These are phyloP conservation scores for Champsocephalus gunnari DNA, from an alignment of 2,797 vertebrate species.

Conservation along the genomic window DNA sequence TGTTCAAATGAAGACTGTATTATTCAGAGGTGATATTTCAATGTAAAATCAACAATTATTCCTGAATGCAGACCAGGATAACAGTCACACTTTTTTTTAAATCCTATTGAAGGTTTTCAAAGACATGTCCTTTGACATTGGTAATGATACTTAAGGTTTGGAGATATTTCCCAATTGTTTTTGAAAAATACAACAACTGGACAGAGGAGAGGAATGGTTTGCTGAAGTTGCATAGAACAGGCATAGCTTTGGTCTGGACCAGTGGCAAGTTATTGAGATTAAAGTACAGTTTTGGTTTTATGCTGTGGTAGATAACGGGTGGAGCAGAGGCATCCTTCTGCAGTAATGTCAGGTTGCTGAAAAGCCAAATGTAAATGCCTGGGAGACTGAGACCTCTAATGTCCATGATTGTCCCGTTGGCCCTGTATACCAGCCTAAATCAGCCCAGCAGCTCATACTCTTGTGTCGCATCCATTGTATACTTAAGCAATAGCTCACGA, in stretches of 20 bases:
- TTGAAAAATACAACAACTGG: constrained; percentile 19
- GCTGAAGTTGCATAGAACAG: constrained; percentile 69
- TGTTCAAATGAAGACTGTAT: constrained; percentile 32
- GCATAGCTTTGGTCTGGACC: constrained; percentile 76
- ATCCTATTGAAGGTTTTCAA: background rate
- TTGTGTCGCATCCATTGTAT: constrained; percentile 64
- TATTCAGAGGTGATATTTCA: constrained; percentile 27
- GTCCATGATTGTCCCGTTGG: constrained; percentile 75
- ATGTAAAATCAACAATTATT: constrained; percentile 36
- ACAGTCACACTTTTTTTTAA: constrained; percentile 12
- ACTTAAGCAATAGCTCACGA: background rate
- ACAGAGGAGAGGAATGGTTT: constrained; percentile 42
- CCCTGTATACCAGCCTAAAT: constrained; percentile 68
- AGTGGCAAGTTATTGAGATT: constrained; percentile 73
- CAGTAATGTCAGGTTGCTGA: constrained; percentile 80
- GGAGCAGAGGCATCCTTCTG: constrained; percentile 77
- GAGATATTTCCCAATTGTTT: constrained; percentile 6
- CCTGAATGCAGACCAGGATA: constrained; percentile 21
- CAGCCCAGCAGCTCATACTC: constrained; percentile 55
- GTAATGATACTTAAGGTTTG: constrained; percentile 2
- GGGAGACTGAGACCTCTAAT: constrained; percentile 73
- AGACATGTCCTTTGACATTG: background rate
- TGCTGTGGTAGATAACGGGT: constrained; percentile 79
- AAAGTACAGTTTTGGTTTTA: constrained; percentile 77
- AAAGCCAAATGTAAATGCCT: constrained; percentile 78